Evolutionary conservation across 2,888 invertebrate genomes (phyloP).

Genomic region (Amphipyra tragopoginis): DNA sequence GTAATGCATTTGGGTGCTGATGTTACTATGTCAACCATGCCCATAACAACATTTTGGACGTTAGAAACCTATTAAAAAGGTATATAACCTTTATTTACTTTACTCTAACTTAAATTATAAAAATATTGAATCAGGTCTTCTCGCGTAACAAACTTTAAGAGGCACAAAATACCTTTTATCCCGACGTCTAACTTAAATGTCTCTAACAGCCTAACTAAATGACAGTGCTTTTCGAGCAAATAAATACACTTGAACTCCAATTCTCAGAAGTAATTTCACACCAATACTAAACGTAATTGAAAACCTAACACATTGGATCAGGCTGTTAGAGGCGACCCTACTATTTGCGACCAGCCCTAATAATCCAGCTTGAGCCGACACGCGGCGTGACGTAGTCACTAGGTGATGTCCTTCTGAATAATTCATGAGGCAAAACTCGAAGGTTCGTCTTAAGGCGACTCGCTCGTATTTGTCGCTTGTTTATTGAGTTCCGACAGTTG

Average conservation of each 20-base stretch:
- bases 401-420: slow-evolving; percentile 51
- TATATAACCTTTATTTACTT: neutral
- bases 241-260: slow-evolving; percentile 19
- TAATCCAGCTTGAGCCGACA: slow-evolving; percentile 55
- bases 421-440: slow-evolving; percentile 48
- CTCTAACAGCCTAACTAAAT: slow-evolving; percentile 5
- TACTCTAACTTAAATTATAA: neutral
- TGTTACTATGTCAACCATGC: too few relatives aligned
- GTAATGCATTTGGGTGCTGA: too few relatives aligned
- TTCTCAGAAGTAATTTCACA: neutral
- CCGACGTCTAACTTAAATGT: neutral
- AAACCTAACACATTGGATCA: slow-evolving; percentile 16
- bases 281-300: slow-evolving; percentile 25
- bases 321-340: slow-evolving; percentile 16
- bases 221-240: slow-evolving; percentile 19
- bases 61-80: too few relatives aligned
- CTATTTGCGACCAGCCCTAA: slow-evolving; percentile 41
- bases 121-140: too few relatives aligned
- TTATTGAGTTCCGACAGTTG: slow-evolving; percentile 50
- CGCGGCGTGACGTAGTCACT: slow-evolving; percentile 44
- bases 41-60: too few relatives aligned
- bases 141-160: too few relatives aligned
- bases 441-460: slow-evolving; percentile 39
- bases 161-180: too few relatives aligned
- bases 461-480: slow-evolving; percentile 40